Evolutionary conservation across 2,113 vertebrate genomes (phyloP).

Genomic region (Dolichotis patagonum): DNA sequence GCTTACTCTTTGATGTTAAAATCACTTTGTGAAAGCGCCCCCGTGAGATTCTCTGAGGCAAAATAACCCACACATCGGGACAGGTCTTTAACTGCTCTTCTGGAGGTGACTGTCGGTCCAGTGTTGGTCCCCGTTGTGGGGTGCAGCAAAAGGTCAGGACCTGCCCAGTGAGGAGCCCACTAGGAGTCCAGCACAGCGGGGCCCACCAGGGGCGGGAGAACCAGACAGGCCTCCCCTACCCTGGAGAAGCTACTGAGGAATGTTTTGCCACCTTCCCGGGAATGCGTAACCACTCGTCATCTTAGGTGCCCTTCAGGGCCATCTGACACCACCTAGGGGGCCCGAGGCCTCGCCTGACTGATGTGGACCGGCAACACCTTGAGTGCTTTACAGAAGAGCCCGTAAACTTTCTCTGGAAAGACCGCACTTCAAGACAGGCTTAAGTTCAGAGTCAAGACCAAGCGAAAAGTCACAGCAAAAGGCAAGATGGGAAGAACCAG

Average conservation of each 20-base stretch:
- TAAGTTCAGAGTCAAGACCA: neutral
- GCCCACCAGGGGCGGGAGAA: no score
- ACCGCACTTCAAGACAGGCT: neutral
- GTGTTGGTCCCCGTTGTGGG: neutral
- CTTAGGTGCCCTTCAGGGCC: neutral
- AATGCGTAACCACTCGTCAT: neutral
- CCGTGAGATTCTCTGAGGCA: neutral
- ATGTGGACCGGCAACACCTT: fast-evolving
- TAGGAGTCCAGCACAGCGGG: neutral
- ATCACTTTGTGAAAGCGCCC: neutral
- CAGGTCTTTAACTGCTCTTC: fast-evolving
- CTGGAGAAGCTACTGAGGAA: neutral
- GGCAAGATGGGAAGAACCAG: neutral
- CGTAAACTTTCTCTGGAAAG: neutral
- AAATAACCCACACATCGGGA: neutral
- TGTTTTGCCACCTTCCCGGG: neutral
- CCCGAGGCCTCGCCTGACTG: neutral
- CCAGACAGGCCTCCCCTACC: fast-evolving
- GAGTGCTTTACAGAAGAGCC: neutral
- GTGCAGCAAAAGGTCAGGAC: neutral
- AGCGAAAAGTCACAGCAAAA: neutral
- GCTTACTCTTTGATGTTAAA: neutral
- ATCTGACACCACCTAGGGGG: neutral
- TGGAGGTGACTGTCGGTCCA: neutral
- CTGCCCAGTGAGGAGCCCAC: no score